phyloP scores from a whole-genome alignment of 2,113 vertebrate genomes.

The Hyperopisus bebe region DNA sequence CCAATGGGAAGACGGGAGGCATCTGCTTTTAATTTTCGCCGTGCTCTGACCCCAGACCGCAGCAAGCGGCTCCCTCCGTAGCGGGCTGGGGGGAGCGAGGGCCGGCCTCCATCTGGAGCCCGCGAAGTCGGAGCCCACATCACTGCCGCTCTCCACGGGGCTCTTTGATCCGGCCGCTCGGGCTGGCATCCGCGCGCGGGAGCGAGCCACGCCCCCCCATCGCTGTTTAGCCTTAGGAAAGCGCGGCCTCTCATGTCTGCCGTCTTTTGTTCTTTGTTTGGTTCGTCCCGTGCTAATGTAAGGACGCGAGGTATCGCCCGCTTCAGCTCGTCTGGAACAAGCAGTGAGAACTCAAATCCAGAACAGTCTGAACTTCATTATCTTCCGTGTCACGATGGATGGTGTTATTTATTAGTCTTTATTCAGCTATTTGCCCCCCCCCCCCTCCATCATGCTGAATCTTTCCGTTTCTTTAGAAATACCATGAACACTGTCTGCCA shows the following conservation, averaged over 20 bases:
- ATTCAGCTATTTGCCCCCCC: not conserved
- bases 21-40: slow-evolving; percentile 77
- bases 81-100: slow-evolving; percentile 42
- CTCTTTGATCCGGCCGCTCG: slow-evolving; percentile 76
- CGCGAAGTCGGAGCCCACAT: slow-evolving; percentile 90
- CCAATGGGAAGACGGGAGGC: slow-evolving; percentile 37
- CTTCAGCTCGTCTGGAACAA: not conserved
- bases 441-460: not conserved
- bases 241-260: slow-evolving; percentile 19
- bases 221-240: slow-evolving; percentile 37
- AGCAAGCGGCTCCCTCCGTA: slow-evolving; percentile 67
- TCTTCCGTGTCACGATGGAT: not conserved
- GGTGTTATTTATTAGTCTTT: not conserved
- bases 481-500: not conserved
- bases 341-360: slow-evolving; percentile 22
- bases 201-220: slow-evolving; percentile 34
- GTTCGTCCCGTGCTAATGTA: not conserved
- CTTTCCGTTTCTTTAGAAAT: not conserved
- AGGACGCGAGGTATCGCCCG: not conserved
- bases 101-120: slow-evolving; percentile 80
- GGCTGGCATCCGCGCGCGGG: slow-evolving; percentile 70
- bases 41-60: slow-evolving; percentile 63
- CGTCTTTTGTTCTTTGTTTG: not conserved
- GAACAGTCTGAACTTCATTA: slow-evolving; percentile 25
- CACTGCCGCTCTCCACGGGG: slow-evolving; percentile 72